These are phyloP conservation scores for Apodemia mormo DNA, from an alignment of 2,888 invertebrate genomes.

Conservation along the genomic window DNA sequence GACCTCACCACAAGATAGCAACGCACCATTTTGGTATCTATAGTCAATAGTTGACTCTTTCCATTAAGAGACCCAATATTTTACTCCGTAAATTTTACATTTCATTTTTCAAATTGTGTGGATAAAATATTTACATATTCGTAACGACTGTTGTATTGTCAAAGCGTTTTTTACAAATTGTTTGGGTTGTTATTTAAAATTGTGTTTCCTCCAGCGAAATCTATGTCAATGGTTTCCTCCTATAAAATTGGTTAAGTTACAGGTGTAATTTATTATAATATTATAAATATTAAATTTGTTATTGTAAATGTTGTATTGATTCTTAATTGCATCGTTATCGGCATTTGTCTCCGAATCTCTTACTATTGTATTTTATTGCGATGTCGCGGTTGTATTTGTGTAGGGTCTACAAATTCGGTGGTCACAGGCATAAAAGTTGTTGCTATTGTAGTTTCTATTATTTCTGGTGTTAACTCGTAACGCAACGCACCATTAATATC, in stretches of 20 bases:
- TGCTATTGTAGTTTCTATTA: background rate
- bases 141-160: too few species aligned
- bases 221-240: background rate
- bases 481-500: too few species aligned
- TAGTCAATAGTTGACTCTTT: too few species aligned
- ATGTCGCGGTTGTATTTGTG: background rate
- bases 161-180: background rate
- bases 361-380: background rate
- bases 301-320: background rate
- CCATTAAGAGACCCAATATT: too few species aligned
- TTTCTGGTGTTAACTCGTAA: background rate
- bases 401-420: background rate
- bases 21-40: too few species aligned
- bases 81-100: background rate
- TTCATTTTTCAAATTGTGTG: background rate
- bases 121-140: too few species aligned
- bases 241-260: background rate
- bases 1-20: too few species aligned
- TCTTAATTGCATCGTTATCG: background rate
- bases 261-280: background rate
- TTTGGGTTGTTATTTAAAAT: background rate
- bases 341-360: background rate
- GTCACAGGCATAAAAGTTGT: background rate
- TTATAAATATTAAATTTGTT: background rate
- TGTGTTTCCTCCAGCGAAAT: too few species aligned